These are phyloP conservation scores for Oreochromis grahami DNA, from an alignment of 2,797 vertebrate genomes.

Conservation along the genomic window DNA sequence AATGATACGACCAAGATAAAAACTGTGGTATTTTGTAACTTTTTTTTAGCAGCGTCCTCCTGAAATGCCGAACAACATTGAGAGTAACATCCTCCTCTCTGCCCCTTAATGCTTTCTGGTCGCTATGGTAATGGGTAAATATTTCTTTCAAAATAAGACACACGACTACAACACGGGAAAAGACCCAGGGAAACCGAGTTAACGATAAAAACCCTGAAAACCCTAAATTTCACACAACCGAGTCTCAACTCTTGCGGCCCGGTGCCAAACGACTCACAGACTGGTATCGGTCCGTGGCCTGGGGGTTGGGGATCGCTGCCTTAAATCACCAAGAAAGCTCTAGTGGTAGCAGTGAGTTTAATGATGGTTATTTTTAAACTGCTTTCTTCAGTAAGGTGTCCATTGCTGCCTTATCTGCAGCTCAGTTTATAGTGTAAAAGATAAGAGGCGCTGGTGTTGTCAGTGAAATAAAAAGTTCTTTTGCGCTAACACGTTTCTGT, in stretches of 20 bases:
- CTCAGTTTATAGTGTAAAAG: neutral
- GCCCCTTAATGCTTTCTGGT: neutral
- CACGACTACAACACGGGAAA: neutral
- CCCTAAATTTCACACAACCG: neutral
- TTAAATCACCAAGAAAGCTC: neutral
- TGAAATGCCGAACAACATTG: neutral
- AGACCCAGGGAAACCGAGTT: neutral
- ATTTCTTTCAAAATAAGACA: neutral
- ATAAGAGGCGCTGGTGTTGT: neutral
- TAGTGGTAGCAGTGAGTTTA: neutral
- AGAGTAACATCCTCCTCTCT: neutral
- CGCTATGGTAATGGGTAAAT: neutral
- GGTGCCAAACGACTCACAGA: neutral
- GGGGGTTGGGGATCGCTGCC: neutral
- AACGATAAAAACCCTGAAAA: neutral
- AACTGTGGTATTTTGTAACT: neutral
- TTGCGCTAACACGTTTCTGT: neutral
- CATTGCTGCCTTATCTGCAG: neutral
- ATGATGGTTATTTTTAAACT: neutral
- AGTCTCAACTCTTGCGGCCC: neutral
- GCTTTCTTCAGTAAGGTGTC: neutral
- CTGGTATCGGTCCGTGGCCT: neutral
- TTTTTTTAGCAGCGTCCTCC: neutral
- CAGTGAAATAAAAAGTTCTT: neutral
- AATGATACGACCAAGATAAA: neutral